Base-by-base conservation (phyloP, 2,888 invertebrate genomes). In the Polydrusus cervinus region DNA sequence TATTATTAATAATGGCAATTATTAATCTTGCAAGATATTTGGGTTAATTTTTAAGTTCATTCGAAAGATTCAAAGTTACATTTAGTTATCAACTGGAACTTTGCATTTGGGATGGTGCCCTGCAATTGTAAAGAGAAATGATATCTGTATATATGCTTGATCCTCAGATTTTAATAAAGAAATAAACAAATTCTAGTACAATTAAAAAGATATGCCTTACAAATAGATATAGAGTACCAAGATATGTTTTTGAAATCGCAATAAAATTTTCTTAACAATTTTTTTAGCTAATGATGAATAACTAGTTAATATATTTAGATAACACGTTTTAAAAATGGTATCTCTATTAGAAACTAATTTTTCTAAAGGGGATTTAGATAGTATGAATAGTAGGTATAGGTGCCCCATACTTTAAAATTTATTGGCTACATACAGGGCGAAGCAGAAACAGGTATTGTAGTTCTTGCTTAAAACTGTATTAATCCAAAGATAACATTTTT, bases 201-300 rank as follows among this genome's bases (percentile, higher is more conserved):
- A 25, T 49, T 34, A 38, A 60, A 68, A 69, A 45, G 69, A 69
- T 69, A 69, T 69, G 69, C 61, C 38, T 69, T 69, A n/a, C n/a
- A 49, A 61, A 61, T 18, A 16, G 38, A 68, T 68, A 13, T 10
- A 14, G 38, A 60, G 57, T 65, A 47, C 11, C 34, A 61, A 61
- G 69, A 69, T 69, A 69, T 69, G 69, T 69, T 30, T 69, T 30
- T 20, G 34, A 66, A 62, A 62, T 61, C 9, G n/a, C 62, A 62
- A 62, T 45, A n/a, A 62, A 62, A 62, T 9, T n/a, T 62, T 30
- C 13, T 45, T 61, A 62, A 14, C 14, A 45, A 13, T 62, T 62
- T 40, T 61, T 43, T 62, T 62, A 25, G 62, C 62, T 45, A 62
- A 62, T 6, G 30, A 62, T 43, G 8, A 45, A 20, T 45, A 60